Percentiles rank a stretch among this genome's conserved stretches.
phyloP scores from a whole-genome alignment of 2,113 vertebrate genomes.

The Carassius auratus region DNA sequence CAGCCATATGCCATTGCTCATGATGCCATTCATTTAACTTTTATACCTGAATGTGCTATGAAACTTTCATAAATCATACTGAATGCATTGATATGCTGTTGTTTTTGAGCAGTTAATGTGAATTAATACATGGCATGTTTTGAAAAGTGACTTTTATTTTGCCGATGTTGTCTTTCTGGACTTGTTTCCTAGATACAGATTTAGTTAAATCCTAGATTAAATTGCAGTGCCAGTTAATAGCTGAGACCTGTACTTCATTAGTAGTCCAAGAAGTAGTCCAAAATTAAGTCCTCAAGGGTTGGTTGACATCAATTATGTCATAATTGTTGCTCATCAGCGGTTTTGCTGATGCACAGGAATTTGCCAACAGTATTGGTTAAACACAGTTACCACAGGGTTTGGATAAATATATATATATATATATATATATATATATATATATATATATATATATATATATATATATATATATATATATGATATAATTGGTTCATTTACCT shows the following conservation, averaged over 20 bases:
- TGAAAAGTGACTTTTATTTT: conserved; percentile 4
- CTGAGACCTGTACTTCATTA: background rate
- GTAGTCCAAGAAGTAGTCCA: no score
- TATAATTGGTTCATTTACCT: no score
- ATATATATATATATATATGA: no score
- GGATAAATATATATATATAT: background rate
- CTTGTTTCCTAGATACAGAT: conserved; percentile 24
- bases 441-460: no score
- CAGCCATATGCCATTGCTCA: conserved; percentile 2
- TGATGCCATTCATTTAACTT: conserved; percentile 23
- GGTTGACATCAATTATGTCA: background rate
- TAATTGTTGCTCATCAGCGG: background rate
- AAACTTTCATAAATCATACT: conserved; percentile 17
- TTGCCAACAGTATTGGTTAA: no score
- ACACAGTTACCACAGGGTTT: background rate
- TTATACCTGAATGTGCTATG: conserved; percentile 8
- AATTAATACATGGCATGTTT: background rate
- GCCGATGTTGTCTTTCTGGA: background rate
- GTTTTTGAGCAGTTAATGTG: background rate
- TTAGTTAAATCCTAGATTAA: conserved; percentile 29
- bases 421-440: no score
- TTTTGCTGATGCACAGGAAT: background rate
- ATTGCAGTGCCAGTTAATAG: background rate
- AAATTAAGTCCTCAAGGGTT: conserved; percentile 18
- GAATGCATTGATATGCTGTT: background rate